phyloP scores from a whole-genome alignment of 2,113 vertebrate species.

The Campylomormyrus numenius region DNA sequence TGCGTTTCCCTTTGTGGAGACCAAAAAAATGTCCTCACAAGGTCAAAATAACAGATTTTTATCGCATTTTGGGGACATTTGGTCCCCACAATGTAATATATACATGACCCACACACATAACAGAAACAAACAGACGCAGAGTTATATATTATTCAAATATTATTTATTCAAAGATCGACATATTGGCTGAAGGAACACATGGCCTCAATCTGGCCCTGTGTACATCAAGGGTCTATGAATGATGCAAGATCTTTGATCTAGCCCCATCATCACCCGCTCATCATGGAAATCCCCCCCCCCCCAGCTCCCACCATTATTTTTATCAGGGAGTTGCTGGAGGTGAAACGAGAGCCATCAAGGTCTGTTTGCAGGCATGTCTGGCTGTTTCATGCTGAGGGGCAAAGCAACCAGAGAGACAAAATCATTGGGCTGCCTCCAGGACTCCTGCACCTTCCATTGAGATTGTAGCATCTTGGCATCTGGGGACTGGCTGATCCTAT shows the following conservation, averaged over 20 bases:
- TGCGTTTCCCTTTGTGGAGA: not conserved
- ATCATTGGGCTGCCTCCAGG: not conserved
- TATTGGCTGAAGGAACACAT: not conserved
- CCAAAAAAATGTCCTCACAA: not conserved
- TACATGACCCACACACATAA: not conserved
- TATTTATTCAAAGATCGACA: not conserved
- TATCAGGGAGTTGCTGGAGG: not conserved
- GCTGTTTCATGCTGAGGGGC: not conserved
- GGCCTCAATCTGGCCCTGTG: not conserved
- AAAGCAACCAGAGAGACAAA: not conserved
- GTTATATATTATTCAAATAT: constrained; percentile 1
- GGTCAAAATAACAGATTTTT: not conserved
- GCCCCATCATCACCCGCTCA: not conserved
- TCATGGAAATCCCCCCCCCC: not conserved
- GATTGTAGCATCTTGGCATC: not conserved
- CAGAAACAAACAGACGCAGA: not conserved
- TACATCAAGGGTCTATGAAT: not conserved
- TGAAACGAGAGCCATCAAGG: not conserved
- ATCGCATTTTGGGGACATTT: not conserved
- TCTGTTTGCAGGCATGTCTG: not conserved
- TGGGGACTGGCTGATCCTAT: not conserved
- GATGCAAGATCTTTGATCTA: not conserved
- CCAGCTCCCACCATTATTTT: not conserved
- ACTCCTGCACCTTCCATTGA: not conserved
- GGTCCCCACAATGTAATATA: not conserved